A percentile compares a stretch with the other conserved stretches of the same genome.
phyloP scores from a whole-genome alignment of 2,888 invertebrate species.

The Trichopoda pennipes region DNA sequence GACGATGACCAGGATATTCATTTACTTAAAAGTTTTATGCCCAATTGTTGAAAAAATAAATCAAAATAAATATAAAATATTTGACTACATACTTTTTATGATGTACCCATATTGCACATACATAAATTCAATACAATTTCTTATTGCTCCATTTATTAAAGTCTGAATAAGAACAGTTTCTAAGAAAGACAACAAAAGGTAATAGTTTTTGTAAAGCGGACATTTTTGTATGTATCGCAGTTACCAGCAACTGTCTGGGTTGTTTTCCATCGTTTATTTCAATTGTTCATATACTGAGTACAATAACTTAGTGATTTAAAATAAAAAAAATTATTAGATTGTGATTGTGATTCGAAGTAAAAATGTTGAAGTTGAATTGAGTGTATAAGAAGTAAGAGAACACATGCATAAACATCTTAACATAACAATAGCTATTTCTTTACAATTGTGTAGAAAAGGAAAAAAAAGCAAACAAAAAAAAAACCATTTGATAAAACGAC shows the following conservation, averaged over 20 bases:
- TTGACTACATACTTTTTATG: not conserved
- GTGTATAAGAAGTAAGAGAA: slow-evolving; percentile 7
- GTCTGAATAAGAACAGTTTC: not conserved
- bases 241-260: slow-evolving; percentile 2
- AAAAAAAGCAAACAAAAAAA: not conserved
- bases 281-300: not conserved
- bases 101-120: not conserved
- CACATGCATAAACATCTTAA: slow-evolving; percentile 1
- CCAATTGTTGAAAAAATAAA: too few relatives aligned
- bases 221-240: not conserved
- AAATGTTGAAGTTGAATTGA: slow-evolving; percentile 25
- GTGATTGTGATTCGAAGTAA: slow-evolving; percentile 2
- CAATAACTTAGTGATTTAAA: not conserved
- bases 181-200: not conserved
- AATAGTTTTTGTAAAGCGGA: not conserved
- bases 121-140: not conserved
- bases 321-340: slow-evolving; percentile 7
- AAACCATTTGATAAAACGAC: slow-evolving; percentile 3
- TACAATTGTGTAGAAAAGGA: slow-evolving; percentile 11
- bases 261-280: slow-evolving; percentile 2
- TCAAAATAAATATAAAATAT: not conserved
- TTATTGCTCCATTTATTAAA: not conserved
- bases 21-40: too few relatives aligned
- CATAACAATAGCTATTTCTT: slow-evolving; percentile 8
- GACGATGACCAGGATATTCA: too few relatives aligned